Conservation (phyloP, 2,797 vertebrate genomes). For the Margarornis squamiger region DNA sequence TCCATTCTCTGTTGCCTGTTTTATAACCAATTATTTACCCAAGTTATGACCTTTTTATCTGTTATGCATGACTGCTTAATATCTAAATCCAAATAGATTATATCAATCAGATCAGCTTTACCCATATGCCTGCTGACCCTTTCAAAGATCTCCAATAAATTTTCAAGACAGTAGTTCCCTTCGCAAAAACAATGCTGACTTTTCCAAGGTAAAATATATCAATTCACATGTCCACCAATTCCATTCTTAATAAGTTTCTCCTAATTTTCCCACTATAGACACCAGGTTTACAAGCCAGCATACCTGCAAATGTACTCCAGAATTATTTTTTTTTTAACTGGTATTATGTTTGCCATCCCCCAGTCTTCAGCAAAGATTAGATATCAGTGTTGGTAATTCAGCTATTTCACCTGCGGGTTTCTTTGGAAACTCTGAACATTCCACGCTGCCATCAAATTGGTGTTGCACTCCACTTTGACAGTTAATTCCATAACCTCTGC, state of each 20-base stretch:
- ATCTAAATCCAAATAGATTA: conserved; percentile 8
- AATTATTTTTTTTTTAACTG: neutral
- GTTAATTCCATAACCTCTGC: neutral
- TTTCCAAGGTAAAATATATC: neutral
- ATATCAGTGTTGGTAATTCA: neutral
- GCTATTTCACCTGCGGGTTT: neutral
- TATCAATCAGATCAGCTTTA: neutral
- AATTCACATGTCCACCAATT: neutral
- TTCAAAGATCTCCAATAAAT: neutral
- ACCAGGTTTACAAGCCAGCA: neutral
- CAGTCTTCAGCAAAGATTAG: neutral
- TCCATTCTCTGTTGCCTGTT: neutral
- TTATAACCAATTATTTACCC: neutral
- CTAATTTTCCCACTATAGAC: neutral
- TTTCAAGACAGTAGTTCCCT: neutral
- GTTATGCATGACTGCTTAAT: neutral
- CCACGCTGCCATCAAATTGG: neutral
- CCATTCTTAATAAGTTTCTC: neutral
- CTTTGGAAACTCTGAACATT: neutral
- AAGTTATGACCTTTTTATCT: neutral
- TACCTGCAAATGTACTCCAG: neutral
- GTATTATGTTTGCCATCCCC: neutral
- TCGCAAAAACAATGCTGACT: neutral
- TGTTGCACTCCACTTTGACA: neutral
- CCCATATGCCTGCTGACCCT: neutral